Base-by-base conservation (phyloP, 2,888 invertebrate genomes). In the Euclidia mi region DNA sequence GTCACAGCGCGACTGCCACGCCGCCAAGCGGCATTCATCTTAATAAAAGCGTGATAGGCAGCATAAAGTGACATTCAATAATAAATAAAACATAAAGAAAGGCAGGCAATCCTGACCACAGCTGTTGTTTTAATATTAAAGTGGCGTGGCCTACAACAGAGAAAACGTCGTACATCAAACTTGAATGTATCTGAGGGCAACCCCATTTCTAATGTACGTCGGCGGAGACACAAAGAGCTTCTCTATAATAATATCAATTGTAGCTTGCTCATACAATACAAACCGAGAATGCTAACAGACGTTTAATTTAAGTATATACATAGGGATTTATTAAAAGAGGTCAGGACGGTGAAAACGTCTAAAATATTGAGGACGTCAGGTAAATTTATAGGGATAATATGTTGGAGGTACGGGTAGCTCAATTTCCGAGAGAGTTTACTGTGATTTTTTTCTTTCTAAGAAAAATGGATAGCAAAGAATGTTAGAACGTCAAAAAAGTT, bases 311-410 rank as follows among this genome's bases (percentile, higher is more conserved):
- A 74, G 76, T 79, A 71, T 61, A 68, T 70, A 74, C 63, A 74
- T 67, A 67, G 78, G 87, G 85, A 91, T 92, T 91, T 92, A 91
- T 93, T 89, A 90, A 89, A 90, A 87, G 87, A 88, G 89, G 88
- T 85, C 82, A 88, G 85, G 84, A 84, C 79, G 86, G 88, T 89
- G 90, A 91, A 92, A 92, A 90, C 91, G 85, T 82, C 87, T 92
- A 90, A 93, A 92, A 92, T 92, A 94, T 94, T 90, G 89, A 86
- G 79, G 85, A 89, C 80, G 92, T 94, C 91, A 89, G 88, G 89
- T 88, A 85, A 93, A 94, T 92, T 92, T 94, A 94, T 94, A 87
- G 92, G 87, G 81, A 90, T 91, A 91, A 94, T 94, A 92, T 89
- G 87, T 92, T 90, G 85, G 82, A 86, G 81, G 84, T 83, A 87